Evolutionary conservation across 2,113 vertebrate genomes (phyloP), one percentile per base, ranked within the genome.

Genomic region (Macrotus californicus): DNA sequence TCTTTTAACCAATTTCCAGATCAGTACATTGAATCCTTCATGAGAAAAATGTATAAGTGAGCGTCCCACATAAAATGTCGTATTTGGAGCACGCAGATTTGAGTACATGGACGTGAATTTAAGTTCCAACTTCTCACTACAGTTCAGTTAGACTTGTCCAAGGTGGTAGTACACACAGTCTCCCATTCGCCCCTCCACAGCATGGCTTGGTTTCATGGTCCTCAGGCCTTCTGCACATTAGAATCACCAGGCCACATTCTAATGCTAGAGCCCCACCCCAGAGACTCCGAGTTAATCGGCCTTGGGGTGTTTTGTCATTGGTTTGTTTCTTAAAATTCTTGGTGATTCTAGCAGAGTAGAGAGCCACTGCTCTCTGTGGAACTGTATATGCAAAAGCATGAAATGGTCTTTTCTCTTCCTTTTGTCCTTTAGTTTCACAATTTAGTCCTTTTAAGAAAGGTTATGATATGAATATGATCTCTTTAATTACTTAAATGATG

Each of bases 361-460:
- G 31, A 50, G 24, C 18, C 11, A 76, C 9, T 59, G 41, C 1
- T 50, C 24, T 80, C 79, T 70, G n/a, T 0, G 0, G 56, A 50
- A 56, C 83, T 80, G 59, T 5, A 56, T 2, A 29, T 50, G 56
- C 56, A 81, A 81, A 56, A 36, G 50, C 29, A 16, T 9, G 18
- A 85, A 82, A 76, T 24, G 43, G 21, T 66, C 29, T 56, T 86
- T 81, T 77, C 19, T 48, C 50, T 79, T 70, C 89, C 70, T 76
- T 85, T 88, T 91, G 50, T 91, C 59, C 79, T 91, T 81, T 66
- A 70, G 66, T 69, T 91, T 94, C 39, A 77, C 73, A 46, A 48
- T 13, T 24, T 43, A 89, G 79, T 82, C 84, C 81, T 92, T 89
- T 56, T 34, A 88, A 67, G 46, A 93, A 91, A 54, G 52, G 61